Evolutionary conservation across 92 coral and sea anemone genomes (phyloP).

Genomic region (Plumapathes pennacea): DNA sequence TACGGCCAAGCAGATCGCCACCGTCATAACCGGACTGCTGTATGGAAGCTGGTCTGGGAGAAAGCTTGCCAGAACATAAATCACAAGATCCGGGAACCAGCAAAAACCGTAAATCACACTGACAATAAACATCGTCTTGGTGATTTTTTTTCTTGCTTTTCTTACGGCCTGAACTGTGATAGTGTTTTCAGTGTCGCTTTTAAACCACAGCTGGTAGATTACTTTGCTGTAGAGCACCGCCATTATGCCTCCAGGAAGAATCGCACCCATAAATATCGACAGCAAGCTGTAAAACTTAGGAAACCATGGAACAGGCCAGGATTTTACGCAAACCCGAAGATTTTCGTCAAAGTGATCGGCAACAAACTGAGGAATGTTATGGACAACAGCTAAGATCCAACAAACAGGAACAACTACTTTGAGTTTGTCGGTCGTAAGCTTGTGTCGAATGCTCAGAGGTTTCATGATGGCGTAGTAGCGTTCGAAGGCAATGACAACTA

Average conservation of each 20-base stretch:
- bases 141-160: slow-evolving; percentile 13
- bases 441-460: not conserved
- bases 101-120: slow-evolving; percentile 18
- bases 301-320: slow-evolving; percentile 7
- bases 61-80: slow-evolving; percentile 6
- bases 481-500: slow-evolving; percentile 24
- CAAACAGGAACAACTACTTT: not conserved
- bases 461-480: slow-evolving; percentile 9
- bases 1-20: slow-evolving; percentile 7
- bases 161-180: not conserved
- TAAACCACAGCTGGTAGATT: not conserved
- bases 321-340: slow-evolving; percentile 9
- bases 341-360: not conserved
- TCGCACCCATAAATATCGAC: slow-evolving; percentile 17
- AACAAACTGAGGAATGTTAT: slow-evolving; percentile 19
- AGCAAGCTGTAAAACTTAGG: not conserved
- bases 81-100: slow-evolving; percentile 20
- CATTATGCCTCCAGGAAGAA: slow-evolving; percentile 15
- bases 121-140: slow-evolving; percentile 18
- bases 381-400: slow-evolving; percentile 11
- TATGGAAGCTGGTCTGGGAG: too few species aligned
- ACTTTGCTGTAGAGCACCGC: slow-evolving; percentile 13
- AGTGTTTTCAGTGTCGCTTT: not conserved
- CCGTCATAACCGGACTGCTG: too few species aligned
- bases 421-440: not conserved